Conservation (phyloP, 2,888 invertebrate genomes). For the Drosophila nigricruria region DNA sequence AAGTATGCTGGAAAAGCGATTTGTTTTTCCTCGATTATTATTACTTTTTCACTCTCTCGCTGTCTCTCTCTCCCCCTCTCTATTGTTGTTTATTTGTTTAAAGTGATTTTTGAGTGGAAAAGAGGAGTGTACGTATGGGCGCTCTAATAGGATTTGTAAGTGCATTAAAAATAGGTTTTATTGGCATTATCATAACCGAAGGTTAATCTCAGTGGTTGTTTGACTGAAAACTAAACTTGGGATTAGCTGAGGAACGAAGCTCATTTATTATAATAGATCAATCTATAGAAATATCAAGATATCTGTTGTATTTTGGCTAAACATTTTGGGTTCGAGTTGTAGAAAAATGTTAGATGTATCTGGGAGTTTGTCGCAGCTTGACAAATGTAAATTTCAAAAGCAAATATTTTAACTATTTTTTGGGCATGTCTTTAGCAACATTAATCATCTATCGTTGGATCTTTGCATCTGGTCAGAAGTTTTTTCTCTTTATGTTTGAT, state of each 20-base stretch:
- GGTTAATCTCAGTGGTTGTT: conserved; percentile 20
- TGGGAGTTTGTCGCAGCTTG: conserved; percentile 25
- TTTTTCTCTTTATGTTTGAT: conserved; percentile 11
- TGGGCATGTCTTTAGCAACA: conserved; percentile 3
- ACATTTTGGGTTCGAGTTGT: not conserved
- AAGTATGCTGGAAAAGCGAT: conserved; percentile 37
- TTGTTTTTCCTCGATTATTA: conserved; percentile 39
- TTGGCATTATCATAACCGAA: conserved; percentile 19
- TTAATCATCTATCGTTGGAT: conserved; percentile 44
- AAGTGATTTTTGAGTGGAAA: conserved; percentile 31
- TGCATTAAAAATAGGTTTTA: conserved; percentile 27
- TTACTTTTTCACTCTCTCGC: not conserved
- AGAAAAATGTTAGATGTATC: not conserved
- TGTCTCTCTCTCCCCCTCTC: not conserved
- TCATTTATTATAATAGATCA: conserved; percentile 16
- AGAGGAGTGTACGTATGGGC: not conserved
- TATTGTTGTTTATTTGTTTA: conserved; percentile 24
- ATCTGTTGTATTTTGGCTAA: conserved; percentile 10
- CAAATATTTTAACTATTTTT: conserved; percentile 28
- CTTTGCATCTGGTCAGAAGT: conserved; percentile 31
- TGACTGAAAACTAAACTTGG: conserved; percentile 6
- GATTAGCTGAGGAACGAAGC: not conserved
- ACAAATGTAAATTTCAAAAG: conserved; percentile 48
- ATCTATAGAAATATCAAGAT: not conserved
- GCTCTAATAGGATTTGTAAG: conserved; percentile 33